These are phyloP conservation scores for Ganaspis sp. DNA, from an alignment of 1,140 invertebrate genomes.

Conservation along the genomic window DNA sequence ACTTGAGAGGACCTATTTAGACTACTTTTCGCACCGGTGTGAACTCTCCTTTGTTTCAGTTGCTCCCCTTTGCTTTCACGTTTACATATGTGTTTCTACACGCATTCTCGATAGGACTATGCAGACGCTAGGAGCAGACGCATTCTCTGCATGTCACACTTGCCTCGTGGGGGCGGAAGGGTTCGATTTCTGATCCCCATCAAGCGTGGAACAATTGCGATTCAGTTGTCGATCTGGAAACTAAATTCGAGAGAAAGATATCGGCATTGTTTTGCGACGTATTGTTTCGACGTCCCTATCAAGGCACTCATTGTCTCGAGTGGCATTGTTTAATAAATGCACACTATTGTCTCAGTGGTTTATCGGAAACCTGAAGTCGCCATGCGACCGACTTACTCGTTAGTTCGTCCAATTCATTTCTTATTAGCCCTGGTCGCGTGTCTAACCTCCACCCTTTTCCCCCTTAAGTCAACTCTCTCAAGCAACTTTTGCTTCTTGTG, in stretches of 20 bases:
- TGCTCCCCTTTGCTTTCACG: neutral
- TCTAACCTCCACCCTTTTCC: conserved; percentile 25
- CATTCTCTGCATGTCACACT: conserved; percentile 3
- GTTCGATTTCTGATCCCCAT: conserved; percentile 39
- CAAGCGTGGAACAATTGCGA: conserved; percentile 54
- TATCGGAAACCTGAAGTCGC: conserved; percentile 48
- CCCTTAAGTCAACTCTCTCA: conserved; percentile 15
- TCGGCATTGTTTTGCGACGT: conserved; percentile 61
- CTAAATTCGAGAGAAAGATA: conserved; percentile 65
- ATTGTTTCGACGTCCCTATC: conserved; percentile 55
- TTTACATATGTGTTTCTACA: neutral
- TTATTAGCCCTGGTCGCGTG: conserved; percentile 35
- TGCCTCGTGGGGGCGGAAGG: conserved; percentile 11
- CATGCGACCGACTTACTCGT: conserved; percentile 52
- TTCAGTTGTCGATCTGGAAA: conserved; percentile 61
- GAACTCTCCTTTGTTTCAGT: conserved; percentile 12
- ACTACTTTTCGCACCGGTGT: conserved; percentile 14
- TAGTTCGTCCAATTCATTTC: conserved; percentile 54
- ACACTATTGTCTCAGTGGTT: conserved; percentile 58
- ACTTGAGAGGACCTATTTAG: conserved; percentile 13
- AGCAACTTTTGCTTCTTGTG: neutral
- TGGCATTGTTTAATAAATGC: conserved; percentile 69
- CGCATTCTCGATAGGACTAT: neutral
- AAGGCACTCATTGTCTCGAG: conserved; percentile 62
- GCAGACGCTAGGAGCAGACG: too few species aligned